Percentiles rank a stretch among this genome's conserved stretches.
These are phyloP conservation scores for Sclerurus mexicanus DNA, from an alignment of 2,113 vertebrate genomes.

Conservation along the genomic window DNA sequence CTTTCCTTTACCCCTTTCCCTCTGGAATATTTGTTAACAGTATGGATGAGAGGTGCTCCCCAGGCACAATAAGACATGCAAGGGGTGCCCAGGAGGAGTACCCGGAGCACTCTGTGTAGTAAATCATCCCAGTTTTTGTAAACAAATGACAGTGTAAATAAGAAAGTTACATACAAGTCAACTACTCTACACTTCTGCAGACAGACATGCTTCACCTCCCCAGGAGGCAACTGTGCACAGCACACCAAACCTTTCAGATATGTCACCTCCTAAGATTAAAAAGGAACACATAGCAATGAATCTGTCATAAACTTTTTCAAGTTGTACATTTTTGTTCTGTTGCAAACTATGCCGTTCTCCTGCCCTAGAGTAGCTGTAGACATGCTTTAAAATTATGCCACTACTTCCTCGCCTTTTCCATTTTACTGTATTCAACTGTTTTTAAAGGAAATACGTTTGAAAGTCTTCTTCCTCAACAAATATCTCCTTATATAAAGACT, in stretches of 20 bases:
- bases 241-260: not conserved
- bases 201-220: not conserved
- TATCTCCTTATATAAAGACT: not conserved
- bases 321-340: not conserved
- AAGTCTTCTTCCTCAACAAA: constrained; percentile 26
- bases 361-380: not conserved
- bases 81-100: not conserved
- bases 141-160: not conserved
- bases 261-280: not conserved
- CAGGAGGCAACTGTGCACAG: not conserved
- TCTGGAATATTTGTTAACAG: not conserved
- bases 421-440: not conserved
- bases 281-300: not conserved
- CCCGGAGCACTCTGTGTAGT: not conserved
- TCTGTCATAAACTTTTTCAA: not conserved
- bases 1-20: not conserved
- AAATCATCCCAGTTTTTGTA: not conserved
- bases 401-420: not conserved
- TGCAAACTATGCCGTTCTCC: not conserved
- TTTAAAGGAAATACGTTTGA: not conserved
- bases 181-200: not conserved
- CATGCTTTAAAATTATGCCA: not conserved
- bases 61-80: not conserved
- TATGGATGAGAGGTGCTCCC: not conserved
- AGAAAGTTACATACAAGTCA: not conserved